Evolutionary conservation across 2,888 invertebrate species (phyloP).

Genomic region (Meteorus cinctellus): DNA sequence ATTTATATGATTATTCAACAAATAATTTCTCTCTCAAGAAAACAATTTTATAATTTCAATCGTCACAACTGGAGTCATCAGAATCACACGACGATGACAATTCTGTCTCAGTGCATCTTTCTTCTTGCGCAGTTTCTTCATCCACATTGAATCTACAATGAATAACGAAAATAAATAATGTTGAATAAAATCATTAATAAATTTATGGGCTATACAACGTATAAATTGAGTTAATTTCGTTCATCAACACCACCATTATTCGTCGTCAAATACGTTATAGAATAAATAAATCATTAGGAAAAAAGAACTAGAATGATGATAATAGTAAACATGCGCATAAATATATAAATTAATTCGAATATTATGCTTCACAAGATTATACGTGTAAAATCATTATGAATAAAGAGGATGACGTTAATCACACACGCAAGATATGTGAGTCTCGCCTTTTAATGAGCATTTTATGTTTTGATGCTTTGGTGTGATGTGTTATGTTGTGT

Average conservation of each 20-base stretch:
- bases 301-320: not conserved
- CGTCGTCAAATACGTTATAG: not conserved
- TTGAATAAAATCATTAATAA: not conserved
- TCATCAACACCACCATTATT: slow-evolving; percentile 17
- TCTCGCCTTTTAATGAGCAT: slow-evolving; percentile 3
- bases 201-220: not conserved
- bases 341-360: slow-evolving; percentile 5
- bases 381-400: slow-evolving; percentile 12
- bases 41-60: slow-evolving; percentile 20
- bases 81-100: slow-evolving; percentile 63
- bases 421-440: not conserved
- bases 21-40: slow-evolving; percentile 13
- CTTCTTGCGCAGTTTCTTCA: slow-evolving; percentile 57
- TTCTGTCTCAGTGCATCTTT: slow-evolving; percentile 60
- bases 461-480: slow-evolving; percentile 2
- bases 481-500: slow-evolving; percentile 6
- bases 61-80: slow-evolving; percentile 39
- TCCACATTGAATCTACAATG: slow-evolving; percentile 60
- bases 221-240: slow-evolving; percentile 4
- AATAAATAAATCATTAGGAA: slow-evolving; percentile 5
- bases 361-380: slow-evolving; percentile 5
- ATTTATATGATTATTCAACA: slow-evolving; percentile 19
- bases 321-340: not conserved
- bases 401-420: slow-evolving; percentile 5
- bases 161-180: slow-evolving; percentile 33